Percentiles rank a stretch among this genome's conserved stretches.
Evolutionary conservation across 2,113 vertebrate species (phyloP).

Genomic region (Ciconia maguari): DNA sequence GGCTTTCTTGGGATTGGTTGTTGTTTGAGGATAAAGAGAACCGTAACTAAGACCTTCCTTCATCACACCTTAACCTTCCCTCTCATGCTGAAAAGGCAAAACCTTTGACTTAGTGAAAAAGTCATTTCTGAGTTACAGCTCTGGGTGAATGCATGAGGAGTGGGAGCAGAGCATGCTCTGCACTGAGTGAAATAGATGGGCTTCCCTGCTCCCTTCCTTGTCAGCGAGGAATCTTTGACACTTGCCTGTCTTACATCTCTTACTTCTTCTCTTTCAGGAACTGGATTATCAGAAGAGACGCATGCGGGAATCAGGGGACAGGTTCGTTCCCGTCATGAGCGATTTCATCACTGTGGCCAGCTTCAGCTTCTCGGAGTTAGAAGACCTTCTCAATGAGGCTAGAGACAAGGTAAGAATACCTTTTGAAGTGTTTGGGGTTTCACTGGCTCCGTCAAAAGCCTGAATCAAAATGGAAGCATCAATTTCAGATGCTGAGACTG

Average conservation of each 20-base stretch:
- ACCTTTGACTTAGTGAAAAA: neutral
- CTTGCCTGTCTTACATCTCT: neutral
- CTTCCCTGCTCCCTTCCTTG: neutral
- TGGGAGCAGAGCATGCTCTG: neutral
- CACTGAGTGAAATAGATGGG: neutral
- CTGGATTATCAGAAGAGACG: conserved; percentile 91
- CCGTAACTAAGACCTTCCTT: neutral
- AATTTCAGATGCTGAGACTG: neutral
- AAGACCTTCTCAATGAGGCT: conserved; percentile 91
- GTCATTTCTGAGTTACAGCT: neutral
- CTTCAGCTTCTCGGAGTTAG: conserved; percentile 97
- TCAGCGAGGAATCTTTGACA: neutral
- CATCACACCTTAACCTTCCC: neutral
- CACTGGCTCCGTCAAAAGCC: neutral
- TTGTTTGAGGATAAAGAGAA: neutral
- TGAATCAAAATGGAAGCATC: neutral
- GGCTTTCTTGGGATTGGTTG: neutral
- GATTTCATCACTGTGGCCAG: conserved; percentile 98
- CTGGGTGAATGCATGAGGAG: neutral
- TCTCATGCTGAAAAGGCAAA: neutral
- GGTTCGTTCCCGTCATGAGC: conserved; percentile 91
- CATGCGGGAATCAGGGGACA: conserved; percentile 82
- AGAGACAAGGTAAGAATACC: conserved; percentile 84
- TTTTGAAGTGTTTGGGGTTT: neutral
- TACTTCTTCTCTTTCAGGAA: conserved; percentile 77